phyloP scores from a whole-genome alignment of 2,113 vertebrate species.

The Cyrtonyx montezumae region DNA sequence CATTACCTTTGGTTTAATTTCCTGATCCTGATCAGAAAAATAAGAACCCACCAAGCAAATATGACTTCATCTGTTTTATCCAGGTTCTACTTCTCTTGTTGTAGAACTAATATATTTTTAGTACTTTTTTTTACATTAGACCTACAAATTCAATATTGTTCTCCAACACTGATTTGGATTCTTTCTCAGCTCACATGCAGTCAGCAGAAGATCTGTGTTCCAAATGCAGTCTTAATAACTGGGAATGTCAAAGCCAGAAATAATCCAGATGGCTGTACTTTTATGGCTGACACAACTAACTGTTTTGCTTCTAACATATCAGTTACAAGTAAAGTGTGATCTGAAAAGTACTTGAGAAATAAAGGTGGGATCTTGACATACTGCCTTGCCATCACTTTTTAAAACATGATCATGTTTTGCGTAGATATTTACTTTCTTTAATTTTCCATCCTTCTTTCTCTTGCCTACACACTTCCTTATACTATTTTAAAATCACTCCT shows the following conservation, averaged over 20 bases:
- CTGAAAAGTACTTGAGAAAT: not conserved
- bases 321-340: not conserved
- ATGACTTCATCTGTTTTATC: not conserved
- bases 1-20: not conserved
- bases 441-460: slow-evolving; percentile 26
- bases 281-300: not conserved
- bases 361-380: not conserved
- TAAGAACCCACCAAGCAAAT: not conserved
- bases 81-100: not conserved
- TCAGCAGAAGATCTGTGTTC: slow-evolving; percentile 13
- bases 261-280: slow-evolving; percentile 19
- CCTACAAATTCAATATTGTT: slow-evolving; percentile 22
- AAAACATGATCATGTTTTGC: not conserved
- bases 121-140: slow-evolving; percentile 5
- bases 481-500: slow-evolving; percentile 33
- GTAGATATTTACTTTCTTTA: slow-evolving; percentile 3
- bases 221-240: slow-evolving; percentile 12
- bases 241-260: slow-evolving; percentile 48
- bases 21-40: not conserved
- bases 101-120: not conserved
- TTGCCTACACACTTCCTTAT: slow-evolving; percentile 14
- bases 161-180: slow-evolving; percentile 7
- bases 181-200: slow-evolving; percentile 19
- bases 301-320: not conserved
- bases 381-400: not conserved